Evolutionary conservation across 2,888 invertebrate species (phyloP).

Genomic region (Acanthosoma haemorrhoidale): DNA sequence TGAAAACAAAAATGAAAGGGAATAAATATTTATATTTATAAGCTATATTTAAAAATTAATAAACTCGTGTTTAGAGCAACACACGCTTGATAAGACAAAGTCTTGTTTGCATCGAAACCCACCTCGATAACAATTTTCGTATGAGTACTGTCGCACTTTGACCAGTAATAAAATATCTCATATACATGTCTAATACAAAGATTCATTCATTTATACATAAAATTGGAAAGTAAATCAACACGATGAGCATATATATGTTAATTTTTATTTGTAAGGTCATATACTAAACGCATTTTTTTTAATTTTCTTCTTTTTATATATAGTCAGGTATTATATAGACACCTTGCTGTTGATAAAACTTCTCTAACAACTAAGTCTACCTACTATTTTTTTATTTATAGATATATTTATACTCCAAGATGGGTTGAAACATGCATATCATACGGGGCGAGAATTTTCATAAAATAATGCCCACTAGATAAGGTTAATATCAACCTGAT

Average conservation of each 20-base stretch:
- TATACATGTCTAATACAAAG: conserved; percentile 26
- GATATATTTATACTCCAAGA: conserved; percentile 36
- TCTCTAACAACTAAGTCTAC: conserved; percentile 36
- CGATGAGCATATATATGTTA: conserved; percentile 33
- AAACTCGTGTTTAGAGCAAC: neutral
- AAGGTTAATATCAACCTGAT: conserved; percentile 37
- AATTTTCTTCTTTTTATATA: neutral
- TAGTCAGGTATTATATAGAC: conserved; percentile 21
- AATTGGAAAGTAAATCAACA: conserved; percentile 29
- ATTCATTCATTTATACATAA: conserved; percentile 19
- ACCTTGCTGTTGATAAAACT: conserved; percentile 27
- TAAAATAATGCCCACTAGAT: conserved; percentile 11
- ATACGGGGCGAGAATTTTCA: conserved; percentile 20
- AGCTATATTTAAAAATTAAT: neutral
- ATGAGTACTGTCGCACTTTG: conserved; percentile 18
- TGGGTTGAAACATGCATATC: conserved; percentile 37
- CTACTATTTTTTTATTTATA: conserved; percentile 34
- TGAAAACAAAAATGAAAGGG: neutral
- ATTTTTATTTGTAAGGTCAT: conserved; percentile 29
- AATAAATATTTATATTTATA: neutral
- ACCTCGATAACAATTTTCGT: neutral
- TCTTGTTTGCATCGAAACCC: neutral
- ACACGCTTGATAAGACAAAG: neutral
- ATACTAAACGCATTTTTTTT: conserved; percentile 28
- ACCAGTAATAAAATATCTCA: conserved; percentile 32